phyloP scores from a whole-genome alignment of 2,113 vertebrate genomes.

The Odontesthes bonariensis region DNA sequence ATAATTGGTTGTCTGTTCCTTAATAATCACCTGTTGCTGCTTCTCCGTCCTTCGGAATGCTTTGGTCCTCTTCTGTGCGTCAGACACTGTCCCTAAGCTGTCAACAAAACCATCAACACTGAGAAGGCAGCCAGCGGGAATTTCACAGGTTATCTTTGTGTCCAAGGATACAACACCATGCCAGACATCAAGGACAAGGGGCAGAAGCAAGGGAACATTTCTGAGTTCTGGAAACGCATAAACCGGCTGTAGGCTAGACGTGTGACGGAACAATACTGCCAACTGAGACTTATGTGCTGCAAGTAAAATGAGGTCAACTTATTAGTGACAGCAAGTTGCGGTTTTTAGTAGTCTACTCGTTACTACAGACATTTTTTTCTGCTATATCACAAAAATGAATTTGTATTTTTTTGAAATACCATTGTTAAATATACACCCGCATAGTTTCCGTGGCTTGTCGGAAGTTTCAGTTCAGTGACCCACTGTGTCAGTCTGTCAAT shows the following conservation, averaged over 20 bases:
- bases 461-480: too few relatives aligned
- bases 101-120: constrained; percentile 6
- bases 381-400: neutral
- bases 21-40: constrained; percentile 42
- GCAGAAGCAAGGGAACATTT: constrained; percentile 2
- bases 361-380: neutral
- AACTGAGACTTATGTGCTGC: neutral
- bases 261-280: too few relatives aligned
- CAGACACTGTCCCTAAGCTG: constrained; percentile 29
- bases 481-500: neutral
- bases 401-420: neutral
- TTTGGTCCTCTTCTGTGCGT: constrained; percentile 31
- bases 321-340: neutral
- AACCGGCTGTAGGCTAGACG: neutral
- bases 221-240: neutral
- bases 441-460: neutral
- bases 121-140: constrained; percentile 51
- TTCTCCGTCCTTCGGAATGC: constrained; percentile 12
- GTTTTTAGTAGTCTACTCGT: neutral
- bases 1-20: neutral
- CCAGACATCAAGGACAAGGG: constrained; percentile 25
- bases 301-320: neutral
- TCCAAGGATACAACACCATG: constrained; percentile 33
- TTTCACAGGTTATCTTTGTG: constrained; percentile 73
- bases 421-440: too few relatives aligned